Percentiles rank a stretch among this genome's conserved stretches.
Evolutionary conservation across 2,797 vertebrate genomes (phyloP).

Genomic region (Leptoclinus maculatus): DNA sequence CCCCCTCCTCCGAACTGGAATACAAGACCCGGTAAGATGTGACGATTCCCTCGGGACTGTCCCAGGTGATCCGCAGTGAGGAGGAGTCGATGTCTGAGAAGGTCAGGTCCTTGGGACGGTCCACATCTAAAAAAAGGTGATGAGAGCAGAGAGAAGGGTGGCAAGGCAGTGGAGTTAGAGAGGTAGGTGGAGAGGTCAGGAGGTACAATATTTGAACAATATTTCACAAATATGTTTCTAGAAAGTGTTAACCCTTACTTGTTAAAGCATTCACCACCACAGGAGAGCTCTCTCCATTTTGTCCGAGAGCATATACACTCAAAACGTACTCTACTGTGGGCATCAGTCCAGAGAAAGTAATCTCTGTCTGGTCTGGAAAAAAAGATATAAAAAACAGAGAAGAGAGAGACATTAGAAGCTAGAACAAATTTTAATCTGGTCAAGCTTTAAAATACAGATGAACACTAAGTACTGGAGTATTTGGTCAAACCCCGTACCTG

Average conservation of each 20-base stretch:
- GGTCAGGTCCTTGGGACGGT: constrained; percentile 94
- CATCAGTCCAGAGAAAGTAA: constrained; percentile 95
- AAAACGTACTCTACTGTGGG: constrained; percentile 92
- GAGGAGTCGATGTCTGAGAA: constrained; percentile 96
- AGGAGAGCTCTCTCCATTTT: constrained; percentile 91
- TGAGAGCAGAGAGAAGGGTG: not conserved
- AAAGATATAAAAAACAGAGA: not conserved
- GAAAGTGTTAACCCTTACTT: constrained; percentile 54
- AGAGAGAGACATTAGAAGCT: not conserved
- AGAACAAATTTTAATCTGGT: not conserved
- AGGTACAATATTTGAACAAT: not conserved
- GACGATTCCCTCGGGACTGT: constrained; percentile 95
- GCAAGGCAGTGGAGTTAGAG: not conserved
- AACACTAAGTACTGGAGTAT: not conserved
- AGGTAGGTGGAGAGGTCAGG: not conserved
- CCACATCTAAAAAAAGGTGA: constrained; percentile 85
- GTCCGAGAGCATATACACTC: constrained; percentile 91
- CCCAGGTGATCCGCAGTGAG: constrained; percentile 96
- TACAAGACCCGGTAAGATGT: constrained; percentile 94
- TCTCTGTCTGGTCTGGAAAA: constrained; percentile 91
- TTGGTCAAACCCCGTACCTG: constrained; percentile 84
- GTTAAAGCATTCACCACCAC: constrained; percentile 91
- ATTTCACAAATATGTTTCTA: not conserved
- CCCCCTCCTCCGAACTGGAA: constrained; percentile 94
- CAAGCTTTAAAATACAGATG: not conserved